Evolutionary conservation across 2,797 vertebrate genomes (phyloP).

Genomic region (Rhinichthys osculus): DNA sequence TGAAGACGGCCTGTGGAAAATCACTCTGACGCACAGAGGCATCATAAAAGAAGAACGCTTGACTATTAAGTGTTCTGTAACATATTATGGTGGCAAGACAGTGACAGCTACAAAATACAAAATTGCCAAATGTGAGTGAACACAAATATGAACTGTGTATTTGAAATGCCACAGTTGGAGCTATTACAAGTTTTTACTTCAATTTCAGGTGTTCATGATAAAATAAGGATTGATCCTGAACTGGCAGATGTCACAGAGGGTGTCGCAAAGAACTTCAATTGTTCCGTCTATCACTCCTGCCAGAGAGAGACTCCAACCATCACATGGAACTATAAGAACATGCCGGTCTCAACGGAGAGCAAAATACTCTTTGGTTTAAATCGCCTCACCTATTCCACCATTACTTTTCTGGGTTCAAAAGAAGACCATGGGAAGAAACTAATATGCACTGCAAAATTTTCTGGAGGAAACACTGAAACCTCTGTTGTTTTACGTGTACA

Average conservation of each 20-base stretch:
- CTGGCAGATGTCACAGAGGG: slow-evolving; percentile 63
- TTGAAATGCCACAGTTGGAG: background rate
- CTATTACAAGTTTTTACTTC: background rate
- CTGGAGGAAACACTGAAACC: slow-evolving; percentile 45
- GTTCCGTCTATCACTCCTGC: slow-evolving; percentile 68
- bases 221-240: slow-evolving; percentile 61
- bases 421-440: slow-evolving; percentile 63
- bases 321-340: slow-evolving; percentile 69
- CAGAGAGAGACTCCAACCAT: slow-evolving; percentile 59
- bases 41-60: background rate
- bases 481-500: slow-evolving; percentile 61
- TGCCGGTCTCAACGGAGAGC: slow-evolving; percentile 38
- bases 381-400: slow-evolving; percentile 56
- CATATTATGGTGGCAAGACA: background rate
- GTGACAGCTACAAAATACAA: background rate
- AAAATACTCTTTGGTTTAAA: background rate
- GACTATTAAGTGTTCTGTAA: slow-evolving; percentile 19
- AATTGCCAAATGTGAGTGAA: slow-evolving; percentile 39
- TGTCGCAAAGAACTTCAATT: slow-evolving; percentile 62
- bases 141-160: background rate
- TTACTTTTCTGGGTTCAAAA: slow-evolving; percentile 66
- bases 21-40: slow-evolving; percentile 16
- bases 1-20: slow-evolving; percentile 5
- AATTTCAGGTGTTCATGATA: slow-evolving; percentile 61
- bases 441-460: slow-evolving; percentile 66